phyloP scores from a whole-genome alignment of 2,113 vertebrate species.

The Lagopus muta region DNA sequence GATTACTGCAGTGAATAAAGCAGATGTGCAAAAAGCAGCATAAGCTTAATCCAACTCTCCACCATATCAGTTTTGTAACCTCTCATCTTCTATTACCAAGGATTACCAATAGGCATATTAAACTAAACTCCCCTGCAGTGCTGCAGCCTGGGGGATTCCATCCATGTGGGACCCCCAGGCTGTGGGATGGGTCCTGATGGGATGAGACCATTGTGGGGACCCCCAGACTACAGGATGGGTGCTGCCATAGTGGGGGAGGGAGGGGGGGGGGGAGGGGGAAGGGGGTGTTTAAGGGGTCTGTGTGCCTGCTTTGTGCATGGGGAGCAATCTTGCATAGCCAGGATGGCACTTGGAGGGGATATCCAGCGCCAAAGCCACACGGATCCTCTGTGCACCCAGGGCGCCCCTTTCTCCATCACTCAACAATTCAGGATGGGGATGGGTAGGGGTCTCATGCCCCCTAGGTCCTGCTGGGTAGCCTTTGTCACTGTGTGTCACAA shows the following conservation, averaged over 20 bases:
- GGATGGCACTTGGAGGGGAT: neutral
- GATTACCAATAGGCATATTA: neutral
- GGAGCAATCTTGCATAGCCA: accelerated
- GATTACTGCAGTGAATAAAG: neutral
- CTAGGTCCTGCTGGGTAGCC: neutral
- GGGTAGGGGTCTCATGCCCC: neutral
- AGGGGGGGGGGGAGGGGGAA: too few relatives aligned
- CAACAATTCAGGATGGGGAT: neutral
- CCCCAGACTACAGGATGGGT: neutral
- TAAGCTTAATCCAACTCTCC: neutral
- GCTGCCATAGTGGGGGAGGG: neutral
- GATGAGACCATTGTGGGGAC: accelerated
- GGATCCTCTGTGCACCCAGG: neutral
- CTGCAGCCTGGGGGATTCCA: neutral
- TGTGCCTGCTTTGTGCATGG: neutral
- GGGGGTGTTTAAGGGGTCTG: too few relatives aligned
- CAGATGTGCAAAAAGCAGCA: neutral
- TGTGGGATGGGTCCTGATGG: neutral
- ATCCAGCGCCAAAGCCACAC: neutral
- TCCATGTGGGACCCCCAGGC: neutral
- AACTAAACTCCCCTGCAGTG: neutral
- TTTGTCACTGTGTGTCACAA: neutral
- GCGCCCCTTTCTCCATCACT: neutral
- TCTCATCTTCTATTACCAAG: neutral
- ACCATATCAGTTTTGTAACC: neutral